phyloP scores from a whole-genome alignment of 2,113 vertebrate species.

The Caretta caretta region DNA sequence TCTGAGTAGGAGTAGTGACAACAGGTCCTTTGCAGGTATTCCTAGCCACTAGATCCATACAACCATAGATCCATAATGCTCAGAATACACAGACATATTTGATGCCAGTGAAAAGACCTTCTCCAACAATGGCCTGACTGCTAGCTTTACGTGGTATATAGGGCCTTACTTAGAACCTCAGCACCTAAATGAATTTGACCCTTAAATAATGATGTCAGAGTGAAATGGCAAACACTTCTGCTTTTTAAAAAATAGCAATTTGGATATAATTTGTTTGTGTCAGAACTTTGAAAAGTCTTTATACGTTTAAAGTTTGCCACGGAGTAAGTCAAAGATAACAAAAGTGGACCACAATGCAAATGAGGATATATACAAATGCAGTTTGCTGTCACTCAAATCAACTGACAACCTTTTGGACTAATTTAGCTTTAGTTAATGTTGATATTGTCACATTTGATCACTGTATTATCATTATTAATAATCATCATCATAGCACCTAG shows the following conservation, averaged over 20 bases:
- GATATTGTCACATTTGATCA: accelerated
- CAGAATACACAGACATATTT: neutral
- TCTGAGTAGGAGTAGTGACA: too few relatives aligned
- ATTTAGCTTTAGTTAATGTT: neutral
- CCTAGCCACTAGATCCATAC: neutral
- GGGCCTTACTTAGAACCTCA: neutral
- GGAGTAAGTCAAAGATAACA: neutral
- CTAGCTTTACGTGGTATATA: too few relatives aligned
- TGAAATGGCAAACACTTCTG: neutral
- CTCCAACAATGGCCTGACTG: too few relatives aligned
- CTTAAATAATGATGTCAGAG: neutral
- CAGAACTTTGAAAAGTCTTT: neutral
- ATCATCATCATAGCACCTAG: too few relatives aligned
- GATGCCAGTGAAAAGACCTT: too few relatives aligned
- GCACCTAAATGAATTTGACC: neutral
- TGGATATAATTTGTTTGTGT: neutral
- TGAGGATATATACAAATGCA: neutral
- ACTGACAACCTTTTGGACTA: neutral
- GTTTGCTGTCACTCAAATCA: neutral
- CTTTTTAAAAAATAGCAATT: neutral
- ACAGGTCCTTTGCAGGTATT: neutral
- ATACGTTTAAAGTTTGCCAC: neutral
- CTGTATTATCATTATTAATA: too few relatives aligned
- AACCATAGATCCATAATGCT: neutral
- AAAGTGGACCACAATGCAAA: neutral